Base-by-base conservation (phyloP, 2,888 invertebrate species). In the Ormia ochracea region DNA sequence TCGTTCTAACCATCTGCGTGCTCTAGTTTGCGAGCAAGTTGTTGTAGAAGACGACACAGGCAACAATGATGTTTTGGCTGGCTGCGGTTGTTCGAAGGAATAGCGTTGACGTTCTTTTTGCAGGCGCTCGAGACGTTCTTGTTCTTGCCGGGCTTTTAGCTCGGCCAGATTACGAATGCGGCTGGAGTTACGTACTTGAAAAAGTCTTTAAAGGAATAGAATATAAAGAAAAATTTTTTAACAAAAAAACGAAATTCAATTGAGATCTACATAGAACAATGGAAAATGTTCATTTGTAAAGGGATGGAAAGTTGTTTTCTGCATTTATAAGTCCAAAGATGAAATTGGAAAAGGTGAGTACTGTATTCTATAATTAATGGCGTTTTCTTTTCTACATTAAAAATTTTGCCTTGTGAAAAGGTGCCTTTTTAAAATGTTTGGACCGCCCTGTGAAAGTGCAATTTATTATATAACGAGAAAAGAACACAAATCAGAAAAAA, bases 61-160 rank as follows among this genome's bases (percentile, higher is more conserved):
- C 43, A 52, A 61, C 50, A 52, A 38, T 5, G 58, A 28, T 36
- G 48, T 38, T 65, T 78, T 78, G 23, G 58, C 56, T 12, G 65
- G 76, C 54, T 45, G 82, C 41, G 85, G 85, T 33, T 85, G 84
- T 75, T 85, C 86, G 66, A 87, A 84, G 28, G 84, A 81, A 59
- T 84, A 82, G 41, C 84, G 84, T 83, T 85, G 84, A 74, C 84
- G 85, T 79, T 85, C 84, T 58, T 69, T 69, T 54, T 82, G 83
- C 59, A 85, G 83, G 10, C 83, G 85, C 89, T 84, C 91, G 90
- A 84, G 90, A 66, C 89, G 90, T 82, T 91, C 90, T 82, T 91
- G 90, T 83, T 91, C 91, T 82, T 88, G 86, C 10, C 87, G 87
- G 12, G 87, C 86, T 82, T 88, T 89, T n/a, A 88, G 82, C 82